phyloP scores from a whole-genome alignment of 2,888 invertebrate genomes.

The Melieria omissa region DNA sequence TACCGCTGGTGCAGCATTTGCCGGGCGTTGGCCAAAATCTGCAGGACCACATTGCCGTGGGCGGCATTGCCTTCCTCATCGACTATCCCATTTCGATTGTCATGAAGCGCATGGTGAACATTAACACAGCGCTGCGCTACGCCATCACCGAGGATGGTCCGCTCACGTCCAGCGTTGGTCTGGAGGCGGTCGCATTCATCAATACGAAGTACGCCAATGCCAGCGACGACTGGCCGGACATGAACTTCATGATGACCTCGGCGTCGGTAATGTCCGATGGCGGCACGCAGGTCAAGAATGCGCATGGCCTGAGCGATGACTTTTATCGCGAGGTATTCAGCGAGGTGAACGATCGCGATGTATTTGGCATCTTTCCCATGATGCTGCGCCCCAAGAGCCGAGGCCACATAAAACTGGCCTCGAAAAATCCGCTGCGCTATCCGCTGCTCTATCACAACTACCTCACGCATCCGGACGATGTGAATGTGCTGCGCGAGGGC shows the following conservation, averaged over 20 bases:
- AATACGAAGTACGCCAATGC: slow-evolving; percentile 89
- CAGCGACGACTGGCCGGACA: slow-evolving; percentile 90
- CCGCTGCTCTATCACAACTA: slow-evolving; percentile 94
- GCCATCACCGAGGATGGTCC: slow-evolving; percentile 89
- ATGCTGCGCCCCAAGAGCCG: slow-evolving; percentile 88
- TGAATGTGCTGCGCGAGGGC: slow-evolving; percentile 84
- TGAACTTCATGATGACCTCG: slow-evolving; percentile 90
- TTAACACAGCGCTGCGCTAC: slow-evolving; percentile 85
- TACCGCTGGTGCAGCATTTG: slow-evolving; percentile 79
- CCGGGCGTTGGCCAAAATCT: slow-evolving; percentile 89
- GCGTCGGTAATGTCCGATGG: slow-evolving; percentile 85
- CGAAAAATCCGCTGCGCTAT: slow-evolving; percentile 79
- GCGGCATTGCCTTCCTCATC: slow-evolving; percentile 83
- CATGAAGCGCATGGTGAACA: slow-evolving; percentile 82
- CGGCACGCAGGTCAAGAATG: slow-evolving; percentile 81
- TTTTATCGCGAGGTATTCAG: slow-evolving; percentile 82
- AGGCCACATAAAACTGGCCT: slow-evolving; percentile 80
- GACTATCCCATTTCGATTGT: slow-evolving; percentile 85
- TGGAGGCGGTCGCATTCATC: slow-evolving; percentile 89
- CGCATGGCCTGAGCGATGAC: slow-evolving; percentile 84
- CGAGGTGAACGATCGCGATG: slow-evolving; percentile 78
- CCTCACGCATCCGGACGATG: slow-evolving; percentile 86
- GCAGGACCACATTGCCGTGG: slow-evolving; percentile 90
- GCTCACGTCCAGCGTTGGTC: slow-evolving; percentile 84
- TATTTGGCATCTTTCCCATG: slow-evolving; percentile 88